phyloP scores from a whole-genome alignment of 2,888 invertebrate genomes.

The Orgyia antiqua region DNA sequence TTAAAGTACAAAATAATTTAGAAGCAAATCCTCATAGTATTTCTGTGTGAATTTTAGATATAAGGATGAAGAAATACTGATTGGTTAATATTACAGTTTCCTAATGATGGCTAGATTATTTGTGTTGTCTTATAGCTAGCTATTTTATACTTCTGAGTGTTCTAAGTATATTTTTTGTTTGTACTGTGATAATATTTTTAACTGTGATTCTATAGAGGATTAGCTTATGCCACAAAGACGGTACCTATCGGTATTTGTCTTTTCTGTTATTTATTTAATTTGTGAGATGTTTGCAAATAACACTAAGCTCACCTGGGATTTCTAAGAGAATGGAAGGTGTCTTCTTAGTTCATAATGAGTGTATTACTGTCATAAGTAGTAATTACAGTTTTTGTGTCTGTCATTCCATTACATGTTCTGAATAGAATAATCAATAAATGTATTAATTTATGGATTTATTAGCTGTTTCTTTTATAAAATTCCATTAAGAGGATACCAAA shows the following conservation, averaged over 20 bases:
- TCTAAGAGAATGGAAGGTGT: too few relatives aligned
- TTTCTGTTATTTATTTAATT: too few relatives aligned
- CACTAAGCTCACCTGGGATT: too few relatives aligned
- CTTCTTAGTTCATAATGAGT: too few relatives aligned
- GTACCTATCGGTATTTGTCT: slow-evolving; percentile 24
- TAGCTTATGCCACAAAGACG: slow-evolving; percentile 36
- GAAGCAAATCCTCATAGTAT: slow-evolving; percentile 62
- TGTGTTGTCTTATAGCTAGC: slow-evolving; percentile 24
- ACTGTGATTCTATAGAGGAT: slow-evolving; percentile 59
- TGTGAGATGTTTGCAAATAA: too few relatives aligned
- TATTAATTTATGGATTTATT: neutral
- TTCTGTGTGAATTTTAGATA: slow-evolving; percentile 43
- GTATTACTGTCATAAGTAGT: too few relatives aligned
- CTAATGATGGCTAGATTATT: slow-evolving; percentile 38
- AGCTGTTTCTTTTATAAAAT: too few relatives aligned
- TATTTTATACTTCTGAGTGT: slow-evolving; percentile 28
- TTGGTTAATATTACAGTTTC: slow-evolving; percentile 44
- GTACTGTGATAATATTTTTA: slow-evolving; percentile 71
- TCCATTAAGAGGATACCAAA: too few relatives aligned
- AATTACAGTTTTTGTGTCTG: slow-evolving; percentile 20
- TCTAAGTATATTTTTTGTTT: slow-evolving; percentile 48
- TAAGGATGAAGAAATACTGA: slow-evolving; percentile 33
- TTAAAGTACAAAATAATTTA: slow-evolving; percentile 30
- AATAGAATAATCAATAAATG: slow-evolving; percentile 32
- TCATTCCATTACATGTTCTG: slow-evolving; percentile 38